phyloP scores from a whole-genome alignment of 2,888 invertebrate species.

The Stenurella melanura region DNA sequence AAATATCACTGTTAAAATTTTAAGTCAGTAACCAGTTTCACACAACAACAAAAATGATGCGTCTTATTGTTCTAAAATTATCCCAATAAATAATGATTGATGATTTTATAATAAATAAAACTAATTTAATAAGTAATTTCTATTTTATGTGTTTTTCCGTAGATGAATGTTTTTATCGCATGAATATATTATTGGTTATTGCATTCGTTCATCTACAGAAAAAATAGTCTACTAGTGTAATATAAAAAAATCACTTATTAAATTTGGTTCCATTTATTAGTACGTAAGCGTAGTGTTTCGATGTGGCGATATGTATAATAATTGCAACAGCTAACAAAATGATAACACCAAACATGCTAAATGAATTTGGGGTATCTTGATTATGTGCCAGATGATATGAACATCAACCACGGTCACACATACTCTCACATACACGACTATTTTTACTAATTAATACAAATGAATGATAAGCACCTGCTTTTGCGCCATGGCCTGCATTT shows the following conservation, averaged over 20 bases:
- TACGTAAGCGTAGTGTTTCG: slow-evolving; percentile 43
- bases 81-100: neutral
- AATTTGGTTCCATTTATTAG: slow-evolving; percentile 8
- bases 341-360: slow-evolving; percentile 65
- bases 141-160: no score
- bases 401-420: slow-evolving; percentile 62
- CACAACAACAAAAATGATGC: neutral
- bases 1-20: neutral
- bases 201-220: neutral
- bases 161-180: neutral
- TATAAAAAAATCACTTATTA: neutral
- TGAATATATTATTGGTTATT: neutral
- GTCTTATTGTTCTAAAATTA: neutral
- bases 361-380: slow-evolving; percentile 63
- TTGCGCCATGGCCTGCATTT: slow-evolving; percentile 97
- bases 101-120: neutral
- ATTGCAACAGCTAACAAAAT: slow-evolving; percentile 50
- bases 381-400: slow-evolving; percentile 68
- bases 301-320: slow-evolving; percentile 46
- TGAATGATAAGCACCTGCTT: slow-evolving; percentile 86
- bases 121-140: slow-evolving; percentile 13
- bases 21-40: neutral
- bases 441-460: slow-evolving; percentile 39
- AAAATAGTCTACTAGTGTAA: neutral
- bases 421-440: slow-evolving; percentile 61